phyloP scores from a whole-genome alignment of 2,888 invertebrate species.

The Troides aeacus region DNA sequence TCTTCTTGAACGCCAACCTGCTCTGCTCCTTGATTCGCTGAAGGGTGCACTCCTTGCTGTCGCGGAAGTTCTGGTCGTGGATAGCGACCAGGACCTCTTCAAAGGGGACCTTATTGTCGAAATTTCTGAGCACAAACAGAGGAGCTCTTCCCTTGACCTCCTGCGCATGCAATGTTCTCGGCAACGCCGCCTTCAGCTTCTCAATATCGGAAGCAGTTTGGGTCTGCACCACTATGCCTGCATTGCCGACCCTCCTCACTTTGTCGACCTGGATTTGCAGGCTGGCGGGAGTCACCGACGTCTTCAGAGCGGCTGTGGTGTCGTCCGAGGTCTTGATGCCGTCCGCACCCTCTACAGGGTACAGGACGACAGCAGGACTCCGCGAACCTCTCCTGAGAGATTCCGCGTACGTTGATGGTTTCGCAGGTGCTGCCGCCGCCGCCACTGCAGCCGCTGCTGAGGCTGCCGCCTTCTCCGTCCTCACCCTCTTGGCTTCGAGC shows the following conservation, averaged over 20 bases:
- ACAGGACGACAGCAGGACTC: constrained; percentile 2
- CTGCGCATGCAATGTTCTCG: not conserved
- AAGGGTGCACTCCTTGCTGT: not conserved
- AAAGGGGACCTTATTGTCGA: no score
- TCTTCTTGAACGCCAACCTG: constrained; percentile 9
- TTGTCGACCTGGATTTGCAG: not conserved
- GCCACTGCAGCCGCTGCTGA: no score
- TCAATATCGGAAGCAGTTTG: not conserved
- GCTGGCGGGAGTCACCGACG: no score
- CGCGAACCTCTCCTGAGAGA: not conserved
- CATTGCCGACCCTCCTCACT: constrained; percentile 3
- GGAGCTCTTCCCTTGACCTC: not conserved
- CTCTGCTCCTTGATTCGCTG: constrained; percentile 4
- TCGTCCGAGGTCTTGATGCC: no score
- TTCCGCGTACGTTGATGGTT: not conserved
- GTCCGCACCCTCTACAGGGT: not conserved
- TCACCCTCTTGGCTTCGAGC: no score
- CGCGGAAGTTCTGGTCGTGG: no score
- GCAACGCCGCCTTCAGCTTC: not conserved
- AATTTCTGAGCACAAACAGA: no score
- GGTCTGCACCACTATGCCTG: constrained; percentile 10
- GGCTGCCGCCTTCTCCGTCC: no score
- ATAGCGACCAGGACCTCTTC: no score
- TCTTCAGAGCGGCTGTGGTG: no score
- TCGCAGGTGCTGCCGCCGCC: not conserved